phyloP scores from a whole-genome alignment of 2,888 invertebrate species.

The Andrena fulva region DNA sequence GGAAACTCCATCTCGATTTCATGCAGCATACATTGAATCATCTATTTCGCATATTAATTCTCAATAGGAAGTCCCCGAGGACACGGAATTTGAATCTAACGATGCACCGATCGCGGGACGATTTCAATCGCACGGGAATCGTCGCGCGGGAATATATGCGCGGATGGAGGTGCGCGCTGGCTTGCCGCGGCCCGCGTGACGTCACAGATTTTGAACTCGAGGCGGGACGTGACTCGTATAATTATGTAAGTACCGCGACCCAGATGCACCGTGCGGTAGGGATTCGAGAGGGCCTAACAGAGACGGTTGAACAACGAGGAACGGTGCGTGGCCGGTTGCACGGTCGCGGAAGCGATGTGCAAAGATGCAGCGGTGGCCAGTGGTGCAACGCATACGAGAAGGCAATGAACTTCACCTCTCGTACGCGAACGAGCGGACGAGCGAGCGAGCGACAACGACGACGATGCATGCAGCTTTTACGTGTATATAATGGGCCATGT shows the following conservation, averaged over 20 bases:
- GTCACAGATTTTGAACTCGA: conserved; percentile 79
- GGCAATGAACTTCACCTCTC: conserved; percentile 85
- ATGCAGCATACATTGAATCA: background rate
- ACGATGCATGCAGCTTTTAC: conserved; percentile 80
- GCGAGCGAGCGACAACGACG: conserved; percentile 54
- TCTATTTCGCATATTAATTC: background rate
- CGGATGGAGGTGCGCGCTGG: conserved; percentile 21
- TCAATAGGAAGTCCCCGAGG: background rate
- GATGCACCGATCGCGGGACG: conserved; percentile 14
- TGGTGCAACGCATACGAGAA: conserved; percentile 73
- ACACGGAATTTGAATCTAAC: conserved; percentile 7
- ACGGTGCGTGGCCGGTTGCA: conserved; percentile 36
- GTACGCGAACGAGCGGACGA: conserved; percentile 43
- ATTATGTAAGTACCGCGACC: conserved; percentile 77
- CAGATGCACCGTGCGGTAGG: conserved; percentile 66
- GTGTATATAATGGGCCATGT: conserved; percentile 83
- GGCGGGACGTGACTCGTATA: conserved; percentile 82
- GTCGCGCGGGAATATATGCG: conserved; percentile 10
- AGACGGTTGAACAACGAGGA: conserved; percentile 25
- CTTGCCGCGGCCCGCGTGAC: conserved; percentile 58
- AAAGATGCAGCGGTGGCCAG: conserved; percentile 59
- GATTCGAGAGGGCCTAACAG: conserved; percentile 23
- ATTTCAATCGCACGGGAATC: conserved; percentile 65
- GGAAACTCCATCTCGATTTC: background rate
- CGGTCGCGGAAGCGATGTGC: conserved; percentile 46